A percentile compares a stretch with the other conserved stretches of the same genome.
These are phyloP conservation scores for Apodemia duryi DNA, from an alignment of 2,888 invertebrate species.

Conservation along the genomic window DNA sequence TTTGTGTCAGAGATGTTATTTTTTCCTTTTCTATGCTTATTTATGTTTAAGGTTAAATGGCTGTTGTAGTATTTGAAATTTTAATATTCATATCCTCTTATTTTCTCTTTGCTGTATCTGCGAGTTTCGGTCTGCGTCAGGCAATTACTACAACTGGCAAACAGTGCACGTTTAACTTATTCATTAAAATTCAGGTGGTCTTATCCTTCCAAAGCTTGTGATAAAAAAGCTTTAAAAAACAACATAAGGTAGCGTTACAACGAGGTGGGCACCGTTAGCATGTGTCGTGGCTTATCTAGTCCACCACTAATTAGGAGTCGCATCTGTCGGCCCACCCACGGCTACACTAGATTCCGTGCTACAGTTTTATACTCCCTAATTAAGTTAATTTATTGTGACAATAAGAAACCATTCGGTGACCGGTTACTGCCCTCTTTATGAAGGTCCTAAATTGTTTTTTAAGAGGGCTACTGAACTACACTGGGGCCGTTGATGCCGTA, in stretches of 20 bases:
- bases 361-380: slow-evolving; percentile 71
- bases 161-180: neutral
- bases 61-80: too few relatives aligned
- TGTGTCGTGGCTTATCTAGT: slow-evolving; percentile 9
- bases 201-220: neutral
- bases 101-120: too few relatives aligned
- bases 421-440: slow-evolving; percentile 64
- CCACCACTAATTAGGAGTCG: slow-evolving; percentile 37
- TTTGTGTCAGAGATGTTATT: too few relatives aligned
- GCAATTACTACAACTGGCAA: neutral
- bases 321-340: slow-evolving; percentile 57
- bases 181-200: slow-evolving; percentile 1
- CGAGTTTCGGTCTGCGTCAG: neutral
- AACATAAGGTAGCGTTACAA: neutral
- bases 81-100: too few relatives aligned
- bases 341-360: slow-evolving; percentile 65
- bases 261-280: neutral
- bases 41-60: too few relatives aligned
- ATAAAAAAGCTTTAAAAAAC: neutral
- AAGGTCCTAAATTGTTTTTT: slow-evolving; percentile 66
- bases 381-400: slow-evolving; percentile 78
- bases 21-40: too few relatives aligned
- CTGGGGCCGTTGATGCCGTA: slow-evolving; percentile 42
- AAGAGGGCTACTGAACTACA: slow-evolving; percentile 72
- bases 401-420: slow-evolving; percentile 65